Evolutionary conservation across 2,888 invertebrate species (phyloP).

Genomic region (Pristionchus fissidentatus): DNA sequence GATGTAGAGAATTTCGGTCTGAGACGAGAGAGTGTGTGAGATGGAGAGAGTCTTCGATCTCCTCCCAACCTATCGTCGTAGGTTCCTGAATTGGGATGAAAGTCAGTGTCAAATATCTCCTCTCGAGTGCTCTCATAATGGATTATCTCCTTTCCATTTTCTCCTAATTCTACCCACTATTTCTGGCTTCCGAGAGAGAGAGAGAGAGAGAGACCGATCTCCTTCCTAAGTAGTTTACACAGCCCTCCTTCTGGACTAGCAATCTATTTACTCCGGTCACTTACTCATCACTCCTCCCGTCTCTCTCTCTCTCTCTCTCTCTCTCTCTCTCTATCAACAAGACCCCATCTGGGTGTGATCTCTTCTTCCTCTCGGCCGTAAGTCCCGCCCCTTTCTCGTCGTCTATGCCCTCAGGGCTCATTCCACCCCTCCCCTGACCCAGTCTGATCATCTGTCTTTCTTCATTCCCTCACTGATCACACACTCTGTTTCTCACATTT

Average conservation of each 20-base stretch:
- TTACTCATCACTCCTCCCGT: not conserved
- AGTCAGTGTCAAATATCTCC: conserved; percentile 28
- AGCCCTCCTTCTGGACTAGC: too few relatives aligned
- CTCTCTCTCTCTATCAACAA: not conserved
- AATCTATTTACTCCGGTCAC: conserved; percentile 34
- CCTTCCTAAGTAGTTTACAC: conserved; percentile 41
- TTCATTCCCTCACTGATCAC: conserved; percentile 14
- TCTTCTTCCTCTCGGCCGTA: conserved; percentile 22
- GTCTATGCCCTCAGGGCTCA: not conserved
- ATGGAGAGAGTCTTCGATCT: not conserved
- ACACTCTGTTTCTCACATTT: conserved; percentile 20
- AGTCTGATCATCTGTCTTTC: not conserved
- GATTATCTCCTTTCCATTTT: too few relatives aligned
- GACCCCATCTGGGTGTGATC: not conserved
- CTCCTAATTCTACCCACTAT: not conserved
- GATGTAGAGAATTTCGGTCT: too few relatives aligned
- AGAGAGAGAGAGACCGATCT: not conserved
- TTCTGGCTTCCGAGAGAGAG: not conserved
- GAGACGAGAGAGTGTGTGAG: not conserved
- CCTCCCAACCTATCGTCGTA: not conserved
- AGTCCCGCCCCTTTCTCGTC: not conserved
- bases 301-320: not conserved
- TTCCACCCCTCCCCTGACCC: not conserved
- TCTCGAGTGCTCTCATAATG: conserved; percentile 27
- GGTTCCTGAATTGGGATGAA: not conserved